phyloP scores from a whole-genome alignment of 2,113 vertebrate species.

The Megaptera novaeangliae region DNA sequence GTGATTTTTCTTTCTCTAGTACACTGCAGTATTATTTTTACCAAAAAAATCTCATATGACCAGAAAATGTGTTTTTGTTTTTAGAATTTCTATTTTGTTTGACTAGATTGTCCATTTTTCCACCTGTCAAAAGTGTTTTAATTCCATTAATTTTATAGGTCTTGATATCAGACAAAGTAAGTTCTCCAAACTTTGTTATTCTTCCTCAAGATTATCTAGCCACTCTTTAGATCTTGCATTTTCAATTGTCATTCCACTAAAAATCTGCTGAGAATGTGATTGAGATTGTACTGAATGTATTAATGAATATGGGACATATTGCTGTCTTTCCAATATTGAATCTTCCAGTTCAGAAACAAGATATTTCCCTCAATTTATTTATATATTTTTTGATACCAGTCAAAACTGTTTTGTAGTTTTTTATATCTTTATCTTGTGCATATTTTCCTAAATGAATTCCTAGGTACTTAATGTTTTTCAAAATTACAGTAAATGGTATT shows the following conservation, averaged over 20 bases:
- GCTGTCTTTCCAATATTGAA: neutral
- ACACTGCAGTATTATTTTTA: neutral
- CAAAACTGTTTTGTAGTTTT: neutral
- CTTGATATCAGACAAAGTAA: neutral
- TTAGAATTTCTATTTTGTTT: neutral
- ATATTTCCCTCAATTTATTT: neutral
- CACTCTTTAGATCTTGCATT: neutral
- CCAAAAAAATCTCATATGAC: neutral
- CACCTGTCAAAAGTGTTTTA: neutral
- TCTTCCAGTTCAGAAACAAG: neutral
- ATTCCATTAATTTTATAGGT: neutral
- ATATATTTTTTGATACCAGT: neutral
- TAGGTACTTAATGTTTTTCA: neutral
- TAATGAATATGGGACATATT: neutral
- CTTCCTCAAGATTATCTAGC: neutral
- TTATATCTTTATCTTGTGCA: neutral
- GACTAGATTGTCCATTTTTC: neutral
- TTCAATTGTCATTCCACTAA: neutral
- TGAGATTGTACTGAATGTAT: neutral
- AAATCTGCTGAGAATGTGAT: neutral
- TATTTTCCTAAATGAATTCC: neutral
- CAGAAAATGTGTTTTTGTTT: neutral
- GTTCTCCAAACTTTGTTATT: neutral
- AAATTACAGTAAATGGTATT: neutral
- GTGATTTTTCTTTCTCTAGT: neutral